phyloP scores from a whole-genome alignment of 2,888 invertebrate genomes.

The Enchytraeus crypticus region DNA sequence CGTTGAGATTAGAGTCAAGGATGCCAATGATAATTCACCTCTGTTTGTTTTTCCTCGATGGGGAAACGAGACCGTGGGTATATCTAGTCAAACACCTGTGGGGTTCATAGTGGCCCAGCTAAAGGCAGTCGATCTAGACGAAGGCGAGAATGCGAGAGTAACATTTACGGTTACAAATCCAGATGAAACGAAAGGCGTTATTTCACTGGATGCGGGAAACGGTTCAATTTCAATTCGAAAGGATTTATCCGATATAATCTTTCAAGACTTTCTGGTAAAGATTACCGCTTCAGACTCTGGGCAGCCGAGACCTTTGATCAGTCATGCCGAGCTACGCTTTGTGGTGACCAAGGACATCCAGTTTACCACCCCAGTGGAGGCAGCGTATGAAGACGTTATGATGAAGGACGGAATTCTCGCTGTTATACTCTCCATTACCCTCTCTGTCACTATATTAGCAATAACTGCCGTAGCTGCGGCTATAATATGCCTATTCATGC shows the following conservation, averaged over 20 bases:
- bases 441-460: conserved; percentile 13
- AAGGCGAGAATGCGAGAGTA: conserved; percentile 75
- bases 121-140: conserved; percentile 77
- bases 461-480: conserved; percentile 12
- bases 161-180: conserved; percentile 61
- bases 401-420: conserved; percentile 12
- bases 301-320: not conserved
- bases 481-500: conserved; percentile 14
- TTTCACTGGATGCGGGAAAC: not conserved
- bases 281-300: not conserved
- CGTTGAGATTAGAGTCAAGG: conserved; percentile 20
- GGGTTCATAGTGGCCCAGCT: conserved; percentile 44
- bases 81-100: conserved; percentile 9
- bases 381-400: conserved; percentile 1
- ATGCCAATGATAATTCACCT: conserved; percentile 25
- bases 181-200: conserved; percentile 4
- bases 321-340: conserved; percentile 4
- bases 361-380: not conserved
- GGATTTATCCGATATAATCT: not conserved
- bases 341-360: conserved; percentile 13
- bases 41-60: conserved; percentile 20
- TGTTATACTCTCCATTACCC: conserved; percentile 11
- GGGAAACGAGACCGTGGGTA: conserved; percentile 13
- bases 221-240: not conserved
- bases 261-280: conserved; percentile 4